phyloP scores from a whole-genome alignment of 1,140 invertebrate genomes.

The Procambarus clarkii region DNA sequence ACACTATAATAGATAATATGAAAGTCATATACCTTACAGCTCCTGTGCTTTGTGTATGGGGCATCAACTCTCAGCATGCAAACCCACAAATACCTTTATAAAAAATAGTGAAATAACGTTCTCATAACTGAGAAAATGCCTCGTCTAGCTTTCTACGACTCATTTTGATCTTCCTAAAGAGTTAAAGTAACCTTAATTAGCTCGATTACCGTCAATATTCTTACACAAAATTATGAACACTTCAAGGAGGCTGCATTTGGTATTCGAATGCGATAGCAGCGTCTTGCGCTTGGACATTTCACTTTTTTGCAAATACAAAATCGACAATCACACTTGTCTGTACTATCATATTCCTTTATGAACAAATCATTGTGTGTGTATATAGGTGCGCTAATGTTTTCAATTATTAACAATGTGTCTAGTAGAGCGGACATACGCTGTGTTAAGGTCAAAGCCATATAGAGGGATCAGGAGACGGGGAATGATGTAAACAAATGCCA shows the following conservation, averaged over 20 bases:
- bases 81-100: not conserved
- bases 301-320: not conserved
- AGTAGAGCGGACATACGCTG: no score
- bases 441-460: no score
- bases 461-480: not conserved
- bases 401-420: no score
- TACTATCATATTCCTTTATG: no score
- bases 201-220: not conserved
- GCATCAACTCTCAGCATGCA: not conserved
- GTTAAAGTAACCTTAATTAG: not conserved
- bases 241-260: not conserved
- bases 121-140: not conserved
- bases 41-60: not conserved
- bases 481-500: slow-evolving; percentile 2
- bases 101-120: not conserved
- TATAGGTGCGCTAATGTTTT: no score
- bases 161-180: not conserved
- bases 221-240: not conserved
- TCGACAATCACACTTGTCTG: no score
- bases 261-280: not conserved
- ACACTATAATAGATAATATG: not conserved
- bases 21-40: not conserved
- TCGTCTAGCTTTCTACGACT: no score
- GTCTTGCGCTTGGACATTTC: not conserved
- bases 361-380: no score